Evolutionary conservation across 2,888 invertebrate genomes (phyloP), one percentile per base, ranked within the genome.

Genomic region (Lumbricus terrestris): DNA sequence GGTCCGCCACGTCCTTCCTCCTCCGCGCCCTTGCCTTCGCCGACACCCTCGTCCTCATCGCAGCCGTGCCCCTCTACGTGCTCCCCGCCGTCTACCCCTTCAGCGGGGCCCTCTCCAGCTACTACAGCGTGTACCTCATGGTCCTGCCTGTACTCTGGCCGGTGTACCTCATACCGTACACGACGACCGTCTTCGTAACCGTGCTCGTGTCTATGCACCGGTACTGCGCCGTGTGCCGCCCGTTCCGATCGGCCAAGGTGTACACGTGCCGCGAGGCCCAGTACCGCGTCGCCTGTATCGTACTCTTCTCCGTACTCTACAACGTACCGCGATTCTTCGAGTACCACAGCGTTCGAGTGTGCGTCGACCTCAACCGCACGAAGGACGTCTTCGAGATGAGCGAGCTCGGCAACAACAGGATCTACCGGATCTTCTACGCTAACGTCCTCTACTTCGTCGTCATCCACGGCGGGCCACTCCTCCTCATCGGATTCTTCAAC

Each of bases 241-340:
- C 92, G 5, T 92, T 92, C 90, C 90, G 89, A 29, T 89, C 92
- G 15, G 88, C 90, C 34, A 90, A 82, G 37, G 40, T 89, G 18
- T 92, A 92, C 90, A 90, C 91, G 88, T 88, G 40, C 23, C 69
- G n/a, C 23, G 90, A 91, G 38, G 92, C 92, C 33, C 90, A 91
- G 88, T 89, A 69, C 23, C 91, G 91, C 34, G 92, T 92, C 40
- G 35, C 90, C 69, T 89, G 83, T 89, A 89, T 92, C 18, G 91
- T 90, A 35, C 34, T 92, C 33, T 92, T 92, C 90, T 89, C 92
- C 47, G 90, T 92, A 13, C 88, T 92, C 88, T 92, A 92, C 90
- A 92, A 92, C 91, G 92, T 92, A 23, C 92, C 92, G 29, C 91
- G 92, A 13, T 92, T 92, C 91, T 92, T 92, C 89, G 92, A 92